phyloP scores from a whole-genome alignment of 2,888 invertebrate species.

The Folsomia candida region DNA sequence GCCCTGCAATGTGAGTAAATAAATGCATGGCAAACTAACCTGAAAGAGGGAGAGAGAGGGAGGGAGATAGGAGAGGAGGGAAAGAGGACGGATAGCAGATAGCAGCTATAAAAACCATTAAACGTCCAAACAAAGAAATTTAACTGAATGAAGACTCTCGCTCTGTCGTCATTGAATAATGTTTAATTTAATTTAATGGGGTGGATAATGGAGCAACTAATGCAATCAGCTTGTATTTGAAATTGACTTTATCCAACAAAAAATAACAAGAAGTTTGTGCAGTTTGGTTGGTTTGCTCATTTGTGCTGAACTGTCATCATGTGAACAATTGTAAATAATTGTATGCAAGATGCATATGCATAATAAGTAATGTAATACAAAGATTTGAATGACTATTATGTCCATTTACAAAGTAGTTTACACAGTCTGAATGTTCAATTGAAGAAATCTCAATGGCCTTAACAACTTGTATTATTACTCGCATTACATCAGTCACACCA shows the following conservation, averaged over 20 bases:
- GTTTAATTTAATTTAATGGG: constrained; percentile 8
- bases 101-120: neutral
- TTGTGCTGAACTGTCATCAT: constrained; percentile 5
- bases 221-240: neutral
- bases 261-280: neutral
- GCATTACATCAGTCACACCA: constrained; percentile 37
- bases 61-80: neutral
- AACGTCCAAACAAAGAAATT: neutral
- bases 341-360: constrained; percentile 10
- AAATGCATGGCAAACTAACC: neutral
- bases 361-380: neutral
- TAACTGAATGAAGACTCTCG: neutral
- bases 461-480: constrained; percentile 26
- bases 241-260: constrained; percentile 1
- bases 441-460: constrained; percentile 27
- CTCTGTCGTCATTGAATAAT: neutral
- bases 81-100: neutral
- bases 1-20: constrained; percentile 19
- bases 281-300: neutral
- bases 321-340: constrained; percentile 9
- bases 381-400: constrained; percentile 10
- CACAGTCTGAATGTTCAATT: constrained; percentile 41
- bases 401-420: constrained; percentile 41
- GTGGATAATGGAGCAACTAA: neutral
- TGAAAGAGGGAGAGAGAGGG: neutral